Base-by-base conservation (phyloP, 2,113 vertebrate species). In the Genyomyrus donnyi region DNA sequence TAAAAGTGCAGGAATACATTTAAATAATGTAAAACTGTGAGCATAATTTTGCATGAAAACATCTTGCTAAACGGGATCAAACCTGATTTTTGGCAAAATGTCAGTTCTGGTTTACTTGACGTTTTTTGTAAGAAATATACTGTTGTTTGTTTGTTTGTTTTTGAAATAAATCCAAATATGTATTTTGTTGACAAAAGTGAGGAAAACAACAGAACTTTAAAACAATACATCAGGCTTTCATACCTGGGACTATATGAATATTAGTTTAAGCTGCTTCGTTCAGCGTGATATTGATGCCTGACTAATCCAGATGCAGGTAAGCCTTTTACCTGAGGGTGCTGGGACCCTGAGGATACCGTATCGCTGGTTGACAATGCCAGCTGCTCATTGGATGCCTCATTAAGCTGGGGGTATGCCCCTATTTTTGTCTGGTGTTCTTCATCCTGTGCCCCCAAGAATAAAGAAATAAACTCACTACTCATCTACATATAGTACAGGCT, bases 301-400 rank as follows among this genome's bases (percentile, higher is more conserved):
- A 9, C 7, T 66, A 66, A 66, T 27, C 2, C 19, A 21, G 42
- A 70, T 15, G 9, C 19, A 15, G 49, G 56, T 1, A 85, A 3
- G 5, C 87, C 24, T 21, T 10, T 91, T 92, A 94, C 91, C 91
- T 94, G 24, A 88, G 50, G 94, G 91, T 70, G 56, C 90, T 94
- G 90, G 91, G 90, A 58, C 49, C 92, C 87, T 50, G 90, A 90
- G 89, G 89, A 90, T 88, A 24, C 70, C 1, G 42, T 80, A 90
- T 88, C 88, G 13, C 88, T 46, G 45, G 86, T 49, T 66, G 17
- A n/a, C 70, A 48, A 27, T 74, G 89, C 84, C 88, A 92, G 90
- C 1, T 88, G 93, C 10, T 91, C 88, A 39, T 17, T 85, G 11
- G 87, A 50, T 27, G 31, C 88, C 80, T 87, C 52, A 56, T n/a